These are phyloP conservation scores for Ichneumoninae sp. DNA, from an alignment of 2,888 invertebrate genomes.

Conservation along the genomic window DNA sequence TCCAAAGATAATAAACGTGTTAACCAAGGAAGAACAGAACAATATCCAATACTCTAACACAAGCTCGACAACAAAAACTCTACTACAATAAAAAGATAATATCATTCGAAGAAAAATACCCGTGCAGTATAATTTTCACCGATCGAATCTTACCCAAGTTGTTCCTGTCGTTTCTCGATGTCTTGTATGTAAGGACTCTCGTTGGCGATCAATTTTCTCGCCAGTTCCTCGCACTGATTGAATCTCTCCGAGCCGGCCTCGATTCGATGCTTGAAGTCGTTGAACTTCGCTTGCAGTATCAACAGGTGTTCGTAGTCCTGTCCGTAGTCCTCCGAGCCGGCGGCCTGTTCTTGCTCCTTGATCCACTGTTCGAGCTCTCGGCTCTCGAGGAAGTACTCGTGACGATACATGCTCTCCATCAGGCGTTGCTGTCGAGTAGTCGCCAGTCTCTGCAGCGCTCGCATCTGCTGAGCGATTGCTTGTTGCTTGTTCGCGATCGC, in stretches of 20 bases:
- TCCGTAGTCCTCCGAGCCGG: slow-evolving; percentile 96
- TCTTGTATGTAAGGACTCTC: slow-evolving; percentile 94
- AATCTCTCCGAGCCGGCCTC: slow-evolving; percentile 96
- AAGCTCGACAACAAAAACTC: slow-evolving; percentile 26
- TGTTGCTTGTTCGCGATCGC: slow-evolving; percentile 92
- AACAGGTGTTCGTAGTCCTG: slow-evolving; percentile 96
- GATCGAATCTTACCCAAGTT: slow-evolving; percentile 89
- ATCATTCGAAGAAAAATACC: slow-evolving; percentile 32
- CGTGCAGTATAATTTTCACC: slow-evolving; percentile 40
- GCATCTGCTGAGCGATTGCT: slow-evolving; percentile 91
- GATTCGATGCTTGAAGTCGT: slow-evolving; percentile 95
- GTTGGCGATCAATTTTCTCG: slow-evolving; percentile 93
- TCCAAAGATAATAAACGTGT: slow-evolving; percentile 11
- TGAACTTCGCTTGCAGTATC: slow-evolving; percentile 95
- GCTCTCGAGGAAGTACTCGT: slow-evolving; percentile 96
- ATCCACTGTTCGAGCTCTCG: slow-evolving; percentile 97
- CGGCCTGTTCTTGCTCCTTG: slow-evolving; percentile 94
- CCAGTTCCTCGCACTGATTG: slow-evolving; percentile 95
- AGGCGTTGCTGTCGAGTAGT: slow-evolving; percentile 92
- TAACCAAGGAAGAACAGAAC: slow-evolving; percentile 4
- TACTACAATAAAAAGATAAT: slow-evolving; percentile 34
- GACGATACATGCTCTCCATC: slow-evolving; percentile 95
- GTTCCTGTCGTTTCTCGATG: slow-evolving; percentile 94
- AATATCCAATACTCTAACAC: slow-evolving; percentile 44
- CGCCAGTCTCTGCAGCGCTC: slow-evolving; percentile 92